Base-by-base conservation (phyloP, 2,888 invertebrate genomes). In the Cryptus viduatorius region DNA sequence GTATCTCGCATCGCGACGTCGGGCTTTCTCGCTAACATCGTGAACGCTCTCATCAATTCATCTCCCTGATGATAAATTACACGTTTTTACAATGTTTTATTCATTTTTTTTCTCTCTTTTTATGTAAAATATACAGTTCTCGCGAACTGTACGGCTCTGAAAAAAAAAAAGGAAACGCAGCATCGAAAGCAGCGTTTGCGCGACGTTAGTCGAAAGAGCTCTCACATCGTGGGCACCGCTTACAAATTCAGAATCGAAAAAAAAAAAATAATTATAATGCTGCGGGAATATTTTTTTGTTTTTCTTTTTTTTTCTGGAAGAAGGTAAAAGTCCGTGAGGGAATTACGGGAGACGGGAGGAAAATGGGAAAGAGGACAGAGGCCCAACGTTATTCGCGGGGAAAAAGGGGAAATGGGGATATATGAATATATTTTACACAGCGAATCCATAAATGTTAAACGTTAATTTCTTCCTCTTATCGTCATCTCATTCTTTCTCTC, bases 391-490 rank as follows among this genome's bases (percentile, higher is more conserved):
- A 83, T 64, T 85, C 82, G 83, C 84, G 86, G 73, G 82, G 72
- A 56, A 29, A 12, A n/a, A 73, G 65, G 78, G 71, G 64, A 82
- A 24, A 24, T 24, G 86, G 86, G 84, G 86, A 85, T 86, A 86
- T 88, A 87, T 84, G 84, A 86, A 87, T 87, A 86, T 87, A 89
- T 91, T 89, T 92, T 91, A 90, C 90, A 90, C 87, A 87, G 88
- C 89, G 90, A 90, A 89, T 90, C 87, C 88, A 90, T 90, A 91
- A 91, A 90, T 89, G 90, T 91, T 90, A 90, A 91, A 90, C 88
- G 89, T 90, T 88, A 87, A 86, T 89, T 87, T 87, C 84, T 72
- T 81, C 50, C 78, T 29, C 80, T 31, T 84, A 83, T 82, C 78
- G 64, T 78, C 19, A 78, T 84, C 87, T 84, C 69, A 53, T 82